phyloP scores from a whole-genome alignment of 2,797 vertebrate species.

The Gymnocypris eckloni region DNA sequence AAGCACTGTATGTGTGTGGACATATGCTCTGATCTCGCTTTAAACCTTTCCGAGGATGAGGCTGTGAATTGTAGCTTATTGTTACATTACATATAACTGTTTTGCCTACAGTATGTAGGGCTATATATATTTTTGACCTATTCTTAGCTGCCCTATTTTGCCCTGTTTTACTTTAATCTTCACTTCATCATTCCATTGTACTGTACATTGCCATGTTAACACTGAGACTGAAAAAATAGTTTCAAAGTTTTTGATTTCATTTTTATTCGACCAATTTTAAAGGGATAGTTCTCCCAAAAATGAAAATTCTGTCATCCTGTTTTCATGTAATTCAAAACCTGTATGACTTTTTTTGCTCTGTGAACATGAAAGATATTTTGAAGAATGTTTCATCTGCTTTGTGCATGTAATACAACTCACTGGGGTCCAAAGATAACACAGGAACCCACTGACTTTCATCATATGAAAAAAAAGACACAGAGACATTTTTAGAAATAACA shows the following conservation, averaged over 20 bases:
- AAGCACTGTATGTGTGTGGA: not conserved
- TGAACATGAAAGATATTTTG: not conserved
- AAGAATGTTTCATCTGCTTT: constrained; percentile 4
- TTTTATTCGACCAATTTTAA: not conserved
- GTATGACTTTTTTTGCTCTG: not conserved
- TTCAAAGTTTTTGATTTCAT: not conserved
- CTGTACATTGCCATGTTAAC: not conserved
- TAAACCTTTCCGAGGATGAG: constrained; percentile 3
- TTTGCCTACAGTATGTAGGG: not conserved
- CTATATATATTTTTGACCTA: not conserved
- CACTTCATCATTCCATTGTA: not conserved
- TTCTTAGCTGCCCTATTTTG: not conserved
- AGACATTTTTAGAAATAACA: not conserved
- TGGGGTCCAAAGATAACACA: not conserved
- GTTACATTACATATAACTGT: constrained; percentile 19
- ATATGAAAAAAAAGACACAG: not conserved
- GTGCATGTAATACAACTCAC: not conserved
- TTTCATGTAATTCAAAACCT: not conserved
- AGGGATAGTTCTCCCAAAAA: not conserved
- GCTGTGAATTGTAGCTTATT: not conserved
- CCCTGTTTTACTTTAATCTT: not conserved
- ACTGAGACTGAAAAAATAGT: not conserved
- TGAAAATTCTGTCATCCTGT: too few species aligned
- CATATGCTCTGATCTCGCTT: not conserved
- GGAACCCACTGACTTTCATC: not conserved